Base-by-base conservation (phyloP, 2,888 invertebrate genomes). In the Neria commutata region DNA sequence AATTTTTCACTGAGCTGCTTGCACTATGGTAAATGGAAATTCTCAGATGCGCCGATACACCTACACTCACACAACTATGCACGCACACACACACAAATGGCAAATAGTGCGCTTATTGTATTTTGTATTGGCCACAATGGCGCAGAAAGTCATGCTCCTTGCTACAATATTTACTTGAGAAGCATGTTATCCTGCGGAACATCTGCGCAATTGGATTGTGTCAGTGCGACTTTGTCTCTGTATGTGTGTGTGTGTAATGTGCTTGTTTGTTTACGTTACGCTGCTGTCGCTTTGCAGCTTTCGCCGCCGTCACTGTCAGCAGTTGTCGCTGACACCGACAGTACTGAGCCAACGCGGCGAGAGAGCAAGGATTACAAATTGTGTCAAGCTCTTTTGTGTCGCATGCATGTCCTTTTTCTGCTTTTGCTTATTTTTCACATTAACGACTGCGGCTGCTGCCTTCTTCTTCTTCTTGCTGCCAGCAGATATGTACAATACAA, bases 201-300 rank as follows among this genome's bases (percentile, higher is more conserved):
- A 74, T 68, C 72, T 74, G 73, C 62, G 67, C 73, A 74, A 74
- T 74, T 67, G 70, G 69, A 73, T 74, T 74, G 19, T 21, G 4
- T 42, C 14, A n/a, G n/a, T n/a, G n/a, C n/a, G n/a, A n/a, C n/a
- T n/a, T n/a, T n/a, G n/a, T n/a, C n/a, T n/a, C n/a, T n/a, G n/a
- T n/a, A n/a, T n/a, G n/a, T n/a, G n/a, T n/a, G n/a, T n/a, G n/a
- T n/a, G 14, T 14, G n/a, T 37, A 14, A n/a, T 37, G 8, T 37
- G 8, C 19, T 24, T 45, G 49, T 50, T 57, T 57, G 40, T 48
- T 57, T 47, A 46, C 55, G 50, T 42, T 45, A 33, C 11, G 42
- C 34, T 46, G 23, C 29, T 23, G 51, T 16, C 48, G 25, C 34
- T 10, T 33, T 58, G 57, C 60, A 66, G 70, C 61, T 26, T 10